Base-by-base conservation (phyloP, 2,113 vertebrate species). In the Leptobrachium ailaonicum region DNA sequence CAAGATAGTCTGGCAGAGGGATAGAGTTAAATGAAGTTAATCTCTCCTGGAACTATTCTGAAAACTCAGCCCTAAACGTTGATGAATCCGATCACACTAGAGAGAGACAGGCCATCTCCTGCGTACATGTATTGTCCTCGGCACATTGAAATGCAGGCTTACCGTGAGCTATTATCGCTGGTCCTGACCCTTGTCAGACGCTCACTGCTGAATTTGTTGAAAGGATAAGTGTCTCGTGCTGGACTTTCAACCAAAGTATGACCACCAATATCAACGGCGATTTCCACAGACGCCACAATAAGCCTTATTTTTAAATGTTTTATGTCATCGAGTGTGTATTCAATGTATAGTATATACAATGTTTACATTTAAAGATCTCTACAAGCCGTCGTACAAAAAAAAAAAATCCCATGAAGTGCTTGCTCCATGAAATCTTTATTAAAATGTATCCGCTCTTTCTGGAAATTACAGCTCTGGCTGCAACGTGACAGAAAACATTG, bases 1-100 rank as follows among this genome's bases (percentile, higher is more conserved):
- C 64, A 76, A 67, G 63, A 47, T 76, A 74, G 67, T 76, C 74
- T 54, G 41, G 63, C 50, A 11, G 20, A 76, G 64, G 66, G 45
- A 47, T 66, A 53, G 47, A 5, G 63, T 32, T 32, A 32, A 32
- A 32, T 32, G 0, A 66, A 66, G 63, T 53, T 76, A 76, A 76
- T 76, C 71, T 73, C 63, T 54, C 32, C 4, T n/a, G 47, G 20
- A 54, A 66, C 63, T 41, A 44, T 43, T 40, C 4, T 14, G 12
- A 40, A 32, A 67, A 20, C 32, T 63, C 41, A 9, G 63, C 50
- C 74, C 44, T 56, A 64, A 66, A 53, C 67, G 20, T 10, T 66
- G 74, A 76, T 67, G 74, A 67, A 60, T 8, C 56, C 11, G 47
- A 50, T 8, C 47, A 50, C 47, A 50, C 47, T 60, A 14, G 10